Evolutionary conservation across 2,888 invertebrate genomes (phyloP).

Genomic region (Drosophila setosimentum): DNA sequence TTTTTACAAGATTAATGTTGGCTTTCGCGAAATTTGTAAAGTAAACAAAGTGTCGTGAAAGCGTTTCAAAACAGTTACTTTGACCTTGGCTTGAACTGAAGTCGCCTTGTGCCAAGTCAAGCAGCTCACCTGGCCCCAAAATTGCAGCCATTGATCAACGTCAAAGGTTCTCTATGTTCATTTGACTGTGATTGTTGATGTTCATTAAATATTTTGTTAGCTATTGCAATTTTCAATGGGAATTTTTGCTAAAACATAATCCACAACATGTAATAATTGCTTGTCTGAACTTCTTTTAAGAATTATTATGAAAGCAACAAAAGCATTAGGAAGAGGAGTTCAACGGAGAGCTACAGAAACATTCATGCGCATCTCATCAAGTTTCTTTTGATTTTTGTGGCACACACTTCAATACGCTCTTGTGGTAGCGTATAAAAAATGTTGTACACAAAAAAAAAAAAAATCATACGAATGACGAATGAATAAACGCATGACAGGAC

Average conservation of each 20-base stretch:
- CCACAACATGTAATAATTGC: constrained; percentile 23
- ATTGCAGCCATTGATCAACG: constrained; percentile 21
- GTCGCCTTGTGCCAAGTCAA: neutral
- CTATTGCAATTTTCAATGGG: constrained; percentile 47
- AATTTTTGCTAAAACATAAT: constrained; percentile 29
- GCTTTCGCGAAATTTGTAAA: neutral
- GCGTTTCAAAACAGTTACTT: neutral
- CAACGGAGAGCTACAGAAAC: constrained; percentile 16
- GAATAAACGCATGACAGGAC: constrained; percentile 73
- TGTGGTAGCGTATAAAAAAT: constrained; percentile 41
- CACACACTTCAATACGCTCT: constrained; percentile 69
- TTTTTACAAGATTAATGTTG: neutral
- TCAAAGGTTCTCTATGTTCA: neutral
- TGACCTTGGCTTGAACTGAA: constrained; percentile 5
- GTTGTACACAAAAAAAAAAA: constrained; percentile 54
- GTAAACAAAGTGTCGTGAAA: constrained; percentile 14
- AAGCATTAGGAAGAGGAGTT: constrained; percentile 14
- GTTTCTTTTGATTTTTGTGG: constrained; percentile 74
- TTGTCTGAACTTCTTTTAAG: constrained; percentile 20
- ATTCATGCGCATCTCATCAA: constrained; percentile 68
- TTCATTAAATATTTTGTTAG: constrained; percentile 44
- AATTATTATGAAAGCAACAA: constrained; percentile 30
- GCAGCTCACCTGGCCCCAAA: neutral
- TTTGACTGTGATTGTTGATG: constrained; percentile 13
- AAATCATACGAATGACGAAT: constrained; percentile 68